phyloP scores from a whole-genome alignment of 1,140 invertebrate species.

The Gonatopus flavifemur region DNA sequence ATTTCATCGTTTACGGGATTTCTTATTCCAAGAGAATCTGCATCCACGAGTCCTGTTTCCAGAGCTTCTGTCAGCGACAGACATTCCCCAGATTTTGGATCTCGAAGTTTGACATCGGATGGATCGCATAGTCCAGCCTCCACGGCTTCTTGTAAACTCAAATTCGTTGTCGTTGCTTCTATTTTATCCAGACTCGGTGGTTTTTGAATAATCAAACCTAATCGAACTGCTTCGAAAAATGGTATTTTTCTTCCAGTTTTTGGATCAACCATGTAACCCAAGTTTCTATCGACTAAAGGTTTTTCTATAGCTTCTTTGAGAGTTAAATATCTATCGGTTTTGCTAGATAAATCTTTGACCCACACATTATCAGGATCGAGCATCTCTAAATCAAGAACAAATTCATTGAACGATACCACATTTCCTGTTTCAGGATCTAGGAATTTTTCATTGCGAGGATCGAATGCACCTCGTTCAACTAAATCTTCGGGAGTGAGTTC shows the following conservation, averaged over 20 bases:
- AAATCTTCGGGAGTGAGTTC: slow-evolving; percentile 68
- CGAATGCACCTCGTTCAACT: slow-evolving; percentile 72
- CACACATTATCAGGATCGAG: slow-evolving; percentile 75
- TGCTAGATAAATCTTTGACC: slow-evolving; percentile 75
- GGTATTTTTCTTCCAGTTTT: slow-evolving; percentile 77
- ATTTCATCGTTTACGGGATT: slow-evolving; percentile 72
- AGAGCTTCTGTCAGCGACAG: slow-evolving; percentile 74
- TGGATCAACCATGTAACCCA: slow-evolving; percentile 81
- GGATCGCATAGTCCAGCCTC: slow-evolving; percentile 67
- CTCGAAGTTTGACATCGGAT: slow-evolving; percentile 65
- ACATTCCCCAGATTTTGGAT: slow-evolving; percentile 63
- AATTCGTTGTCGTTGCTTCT: slow-evolving; percentile 45
- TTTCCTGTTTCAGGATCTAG: slow-evolving; percentile 75
- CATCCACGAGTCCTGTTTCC: slow-evolving; percentile 71
- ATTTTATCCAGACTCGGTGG: slow-evolving; percentile 14
- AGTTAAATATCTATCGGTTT: slow-evolving; percentile 67
- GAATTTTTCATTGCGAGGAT: slow-evolving; percentile 74
- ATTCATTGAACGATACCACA: slow-evolving; percentile 74
- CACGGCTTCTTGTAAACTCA: slow-evolving; percentile 68
- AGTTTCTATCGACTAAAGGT: slow-evolving; percentile 73
- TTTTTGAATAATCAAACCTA: slow-evolving; percentile 64
- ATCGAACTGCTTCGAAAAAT: slow-evolving; percentile 81
- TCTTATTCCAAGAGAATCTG: slow-evolving; percentile 70
- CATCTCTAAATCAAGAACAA: slow-evolving; percentile 73
- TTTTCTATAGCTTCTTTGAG: slow-evolving; percentile 74